These are phyloP conservation scores for Macroglossus sobrinus DNA, from an alignment of 2,113 vertebrate genomes.

Conservation along the genomic window DNA sequence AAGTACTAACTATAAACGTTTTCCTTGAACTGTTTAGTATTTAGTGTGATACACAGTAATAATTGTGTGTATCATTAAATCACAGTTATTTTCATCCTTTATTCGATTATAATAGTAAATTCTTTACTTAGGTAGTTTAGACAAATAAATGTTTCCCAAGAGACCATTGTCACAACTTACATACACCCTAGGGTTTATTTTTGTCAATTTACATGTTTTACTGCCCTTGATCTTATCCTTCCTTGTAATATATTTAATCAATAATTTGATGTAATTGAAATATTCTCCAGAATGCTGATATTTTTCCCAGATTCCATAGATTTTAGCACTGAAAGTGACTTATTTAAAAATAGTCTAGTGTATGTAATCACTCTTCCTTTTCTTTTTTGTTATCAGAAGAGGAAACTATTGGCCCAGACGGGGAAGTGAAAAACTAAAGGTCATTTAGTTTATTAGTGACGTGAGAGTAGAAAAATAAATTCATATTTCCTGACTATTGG, in stretches of 20 bases:
- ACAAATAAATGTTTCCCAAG: neutral
- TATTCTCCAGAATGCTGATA: neutral
- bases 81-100: neutral
- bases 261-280: conserved; percentile 15
- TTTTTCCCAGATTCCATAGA: neutral
- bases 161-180: neutral
- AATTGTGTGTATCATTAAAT: conserved; percentile 11
- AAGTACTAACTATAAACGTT: neutral
- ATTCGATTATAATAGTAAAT: conserved; percentile 27
- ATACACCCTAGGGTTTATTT: neutral
- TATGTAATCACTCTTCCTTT: neutral
- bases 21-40: conserved; percentile 28
- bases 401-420: neutral
- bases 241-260: neutral
- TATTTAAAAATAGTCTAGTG: neutral
- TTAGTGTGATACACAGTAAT: neutral
- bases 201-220: neutral
- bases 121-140: neutral
- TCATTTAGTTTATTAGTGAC: conserved; percentile 26
- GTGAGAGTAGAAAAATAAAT: conserved; percentile 33
- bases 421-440: neutral
- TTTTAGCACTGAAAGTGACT: neutral
- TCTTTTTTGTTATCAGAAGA: conserved; percentile 25
- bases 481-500: neutral
- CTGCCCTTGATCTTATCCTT: conserved; percentile 1